Conservation (phyloP, 2,113 vertebrate genomes). For the Poeciliopsis turrubarensis region DNA sequence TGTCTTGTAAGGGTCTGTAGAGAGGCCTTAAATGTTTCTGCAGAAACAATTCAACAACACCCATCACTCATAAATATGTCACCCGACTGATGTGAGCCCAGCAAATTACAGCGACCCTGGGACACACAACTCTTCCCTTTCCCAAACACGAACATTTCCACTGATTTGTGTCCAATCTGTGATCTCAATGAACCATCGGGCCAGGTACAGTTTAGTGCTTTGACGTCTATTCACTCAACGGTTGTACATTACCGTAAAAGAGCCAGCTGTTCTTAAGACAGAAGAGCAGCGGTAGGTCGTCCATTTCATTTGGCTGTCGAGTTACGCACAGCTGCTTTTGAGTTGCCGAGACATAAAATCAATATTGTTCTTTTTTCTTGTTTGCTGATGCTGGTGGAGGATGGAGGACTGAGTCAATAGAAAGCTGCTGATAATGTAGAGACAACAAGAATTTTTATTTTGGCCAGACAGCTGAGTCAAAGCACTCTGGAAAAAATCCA, state of each 20-base stretch:
- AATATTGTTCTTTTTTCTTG: conserved; percentile 19
- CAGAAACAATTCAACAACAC: conserved; percentile 71
- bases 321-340: conserved; percentile 37
- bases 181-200: conserved; percentile 41
- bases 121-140: conserved; percentile 69
- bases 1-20: background rate
- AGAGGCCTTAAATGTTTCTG: conserved; percentile 44
- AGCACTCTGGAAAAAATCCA: background rate
- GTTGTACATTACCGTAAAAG: conserved; percentile 40
- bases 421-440: conserved; percentile 33
- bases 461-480: background rate
- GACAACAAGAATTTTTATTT: background rate
- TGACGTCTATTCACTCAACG: conserved; percentile 29
- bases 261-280: background rate
- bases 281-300: background rate
- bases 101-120: conserved; percentile 73
- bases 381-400: conserved; percentile 20
- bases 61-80: conserved; percentile 75
- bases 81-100: conserved; percentile 67
- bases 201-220: conserved; percentile 20
- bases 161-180: conserved; percentile 50
- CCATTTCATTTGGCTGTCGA: conserved; percentile 12
- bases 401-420: conserved; percentile 30
- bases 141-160: conserved; percentile 53
- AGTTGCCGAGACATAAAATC: conserved; percentile 36